Conservation (phyloP, 2,797 vertebrate species). For the Choloepus didactylus region DNA sequence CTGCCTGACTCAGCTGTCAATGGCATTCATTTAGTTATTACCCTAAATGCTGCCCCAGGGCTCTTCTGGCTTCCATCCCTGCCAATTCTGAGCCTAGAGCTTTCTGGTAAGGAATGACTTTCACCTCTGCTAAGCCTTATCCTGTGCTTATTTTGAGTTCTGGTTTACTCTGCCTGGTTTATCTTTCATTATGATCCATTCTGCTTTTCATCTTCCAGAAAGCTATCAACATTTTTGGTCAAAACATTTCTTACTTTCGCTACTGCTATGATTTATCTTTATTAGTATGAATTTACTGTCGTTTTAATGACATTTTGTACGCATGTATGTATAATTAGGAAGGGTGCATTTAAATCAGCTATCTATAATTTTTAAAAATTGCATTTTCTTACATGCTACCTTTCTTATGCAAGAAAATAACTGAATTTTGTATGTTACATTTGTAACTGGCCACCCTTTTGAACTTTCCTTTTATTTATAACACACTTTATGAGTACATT, state of each 20-base stretch:
- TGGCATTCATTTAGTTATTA: not conserved
- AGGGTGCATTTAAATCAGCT: not conserved
- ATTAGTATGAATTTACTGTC: not conserved
- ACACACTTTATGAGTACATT: not conserved
- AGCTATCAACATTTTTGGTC: not conserved
- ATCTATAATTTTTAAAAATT: conserved; percentile 4
- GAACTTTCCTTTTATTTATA: conserved; percentile 36
- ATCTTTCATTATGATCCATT: not conserved
- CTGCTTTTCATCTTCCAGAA: conserved; percentile 34
- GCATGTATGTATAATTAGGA: not conserved
- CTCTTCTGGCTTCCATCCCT: not conserved
- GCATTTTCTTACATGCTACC: not conserved
- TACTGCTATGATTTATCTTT: not conserved
- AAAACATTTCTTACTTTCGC: conserved; percentile 18
- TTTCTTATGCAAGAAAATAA: conserved; percentile 34
- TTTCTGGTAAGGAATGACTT: not conserved
- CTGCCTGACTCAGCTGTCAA: not conserved
- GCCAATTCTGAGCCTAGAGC: not conserved
- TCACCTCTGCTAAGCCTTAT: not conserved
- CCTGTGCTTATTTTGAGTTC: not conserved
- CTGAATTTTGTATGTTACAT: not conserved
- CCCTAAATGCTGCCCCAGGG: not conserved
- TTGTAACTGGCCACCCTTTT: not conserved
- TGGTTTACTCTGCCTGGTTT: conserved; percentile 8
- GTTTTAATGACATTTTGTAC: not conserved